Percentiles rank a stretch among this genome's conserved stretches.
These are phyloP conservation scores for Anolis apletophallus DNA, from an alignment of 2,797 vertebrate genomes.

Conservation along the genomic window DNA sequence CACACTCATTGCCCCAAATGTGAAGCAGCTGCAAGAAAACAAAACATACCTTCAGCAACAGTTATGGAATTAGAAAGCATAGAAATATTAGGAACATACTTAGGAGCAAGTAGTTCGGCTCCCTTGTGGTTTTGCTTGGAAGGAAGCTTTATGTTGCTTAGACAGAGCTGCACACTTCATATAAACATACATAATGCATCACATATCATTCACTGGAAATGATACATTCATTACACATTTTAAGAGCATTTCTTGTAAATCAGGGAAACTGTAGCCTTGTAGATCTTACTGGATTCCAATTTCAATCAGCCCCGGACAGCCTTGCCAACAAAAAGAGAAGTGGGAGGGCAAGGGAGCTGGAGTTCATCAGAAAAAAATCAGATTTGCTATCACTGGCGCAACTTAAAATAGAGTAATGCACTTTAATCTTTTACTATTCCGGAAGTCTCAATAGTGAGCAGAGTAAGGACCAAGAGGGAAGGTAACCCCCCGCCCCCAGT, in stretches of 20 bases:
- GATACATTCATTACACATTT: not conserved
- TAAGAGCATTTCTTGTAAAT: not conserved
- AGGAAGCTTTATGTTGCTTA: not conserved
- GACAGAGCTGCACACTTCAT: not conserved
- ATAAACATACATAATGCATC: not conserved
- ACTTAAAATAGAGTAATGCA: too few species aligned
- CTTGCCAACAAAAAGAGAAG: too few species aligned
- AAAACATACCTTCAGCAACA: constrained; percentile 19
- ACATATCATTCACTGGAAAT: not conserved
- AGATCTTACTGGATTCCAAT: not conserved
- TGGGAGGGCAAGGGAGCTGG: too few species aligned
- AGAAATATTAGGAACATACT: not conserved
- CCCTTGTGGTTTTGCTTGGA: too few species aligned
- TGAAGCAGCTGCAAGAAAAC: constrained; percentile 44
- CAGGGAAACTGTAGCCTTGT: not conserved
- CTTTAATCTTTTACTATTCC: too few species aligned
- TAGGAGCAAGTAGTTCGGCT: not conserved
- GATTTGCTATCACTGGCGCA: too few species aligned
- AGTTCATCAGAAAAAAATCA: too few species aligned
- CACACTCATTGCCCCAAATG: constrained; percentile 30
- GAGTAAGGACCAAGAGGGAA: too few species aligned
- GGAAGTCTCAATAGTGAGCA: too few species aligned
- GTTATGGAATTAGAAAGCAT: not conserved
- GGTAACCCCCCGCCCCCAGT: too few species aligned
- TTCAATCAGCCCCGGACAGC: not conserved